A percentile compares a stretch with the other conserved stretches of the same genome.
phyloP scores from a whole-genome alignment of 2,797 vertebrate species.

The Brotula barbata region DNA sequence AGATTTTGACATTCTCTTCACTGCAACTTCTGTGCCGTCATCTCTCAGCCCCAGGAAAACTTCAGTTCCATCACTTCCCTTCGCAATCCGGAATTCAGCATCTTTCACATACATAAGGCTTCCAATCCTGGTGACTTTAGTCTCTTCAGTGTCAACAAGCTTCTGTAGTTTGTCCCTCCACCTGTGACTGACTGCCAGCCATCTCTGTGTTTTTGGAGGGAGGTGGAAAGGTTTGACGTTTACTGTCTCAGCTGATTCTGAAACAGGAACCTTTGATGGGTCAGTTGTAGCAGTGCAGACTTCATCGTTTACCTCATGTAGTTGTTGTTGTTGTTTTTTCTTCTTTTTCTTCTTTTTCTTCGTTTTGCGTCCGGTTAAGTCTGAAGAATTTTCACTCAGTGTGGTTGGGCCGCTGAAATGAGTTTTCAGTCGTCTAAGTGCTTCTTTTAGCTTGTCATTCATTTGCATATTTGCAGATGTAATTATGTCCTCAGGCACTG shows the following conservation, averaged over 20 bases:
- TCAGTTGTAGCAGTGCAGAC: not conserved
- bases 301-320: not conserved
- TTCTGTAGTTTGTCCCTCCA: conserved; percentile 59
- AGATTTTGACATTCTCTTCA: conserved; percentile 65
- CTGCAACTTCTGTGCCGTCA: conserved; percentile 74
- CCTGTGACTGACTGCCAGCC: conserved; percentile 43
- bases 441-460: conserved; percentile 59
- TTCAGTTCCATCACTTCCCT: conserved; percentile 70
- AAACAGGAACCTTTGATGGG: not conserved
- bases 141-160: conserved; percentile 30
- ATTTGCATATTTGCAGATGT: conserved; percentile 34
- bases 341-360: conserved; percentile 39
- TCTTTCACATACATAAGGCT: conserved; percentile 52
- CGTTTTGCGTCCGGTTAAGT: not conserved
- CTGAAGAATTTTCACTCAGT: not conserved
- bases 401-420: conserved; percentile 10
- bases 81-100: conserved; percentile 61
- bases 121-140: conserved; percentile 19
- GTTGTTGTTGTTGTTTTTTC: conserved; percentile 1
- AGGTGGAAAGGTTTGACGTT: not conserved
- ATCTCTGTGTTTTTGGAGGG: not conserved
- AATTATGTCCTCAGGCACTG: conserved; percentile 58
- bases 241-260: conserved; percentile 23
- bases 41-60: conserved; percentile 71
- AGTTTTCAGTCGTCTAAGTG: conserved; percentile 32